phyloP scores from a whole-genome alignment of 2,888 invertebrate species.

The Caenorhabditis macrosperma region DNA sequence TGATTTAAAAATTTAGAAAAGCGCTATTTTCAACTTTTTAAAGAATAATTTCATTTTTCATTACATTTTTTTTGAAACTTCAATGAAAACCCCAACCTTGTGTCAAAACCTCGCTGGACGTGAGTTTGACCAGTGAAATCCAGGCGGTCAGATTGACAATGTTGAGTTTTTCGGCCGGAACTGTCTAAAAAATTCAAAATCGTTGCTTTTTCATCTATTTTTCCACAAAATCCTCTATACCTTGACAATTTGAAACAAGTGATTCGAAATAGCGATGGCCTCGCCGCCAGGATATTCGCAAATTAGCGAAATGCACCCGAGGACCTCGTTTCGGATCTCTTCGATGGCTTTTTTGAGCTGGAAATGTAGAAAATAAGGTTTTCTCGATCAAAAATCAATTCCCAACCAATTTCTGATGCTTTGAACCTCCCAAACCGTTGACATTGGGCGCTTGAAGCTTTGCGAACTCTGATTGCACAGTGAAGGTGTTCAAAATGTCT shows the following conservation, averaged over 20 bases:
- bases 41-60: too few relatives aligned
- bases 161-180: conserved; percentile 60
- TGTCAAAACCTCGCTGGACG: conserved; percentile 59
- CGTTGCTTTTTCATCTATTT: not conserved
- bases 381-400: too few relatives aligned
- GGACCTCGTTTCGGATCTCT: conserved; percentile 50
- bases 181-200: conserved; percentile 13
- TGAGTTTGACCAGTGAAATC: conserved; percentile 56
- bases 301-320: conserved; percentile 50
- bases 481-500: conserved; percentile 62
- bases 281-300: conserved; percentile 45
- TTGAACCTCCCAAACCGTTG: conserved; percentile 69
- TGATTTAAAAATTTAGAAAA: too few relatives aligned
- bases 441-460: conserved; percentile 61
- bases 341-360: conserved; percentile 61
- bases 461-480: conserved; percentile 63
- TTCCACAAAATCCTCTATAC: not conserved
- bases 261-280: conserved; percentile 43
- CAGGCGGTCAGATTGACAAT: conserved; percentile 54
- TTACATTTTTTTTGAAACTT: too few relatives aligned
- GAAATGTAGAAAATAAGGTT: too few relatives aligned
- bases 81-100: conserved; percentile 37
- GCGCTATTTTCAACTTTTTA: too few relatives aligned
- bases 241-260: conserved; percentile 57
- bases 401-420: conserved; percentile 71